Conservation (phyloP, 2,113 vertebrate genomes). For the Carettochelys insculpta region DNA sequence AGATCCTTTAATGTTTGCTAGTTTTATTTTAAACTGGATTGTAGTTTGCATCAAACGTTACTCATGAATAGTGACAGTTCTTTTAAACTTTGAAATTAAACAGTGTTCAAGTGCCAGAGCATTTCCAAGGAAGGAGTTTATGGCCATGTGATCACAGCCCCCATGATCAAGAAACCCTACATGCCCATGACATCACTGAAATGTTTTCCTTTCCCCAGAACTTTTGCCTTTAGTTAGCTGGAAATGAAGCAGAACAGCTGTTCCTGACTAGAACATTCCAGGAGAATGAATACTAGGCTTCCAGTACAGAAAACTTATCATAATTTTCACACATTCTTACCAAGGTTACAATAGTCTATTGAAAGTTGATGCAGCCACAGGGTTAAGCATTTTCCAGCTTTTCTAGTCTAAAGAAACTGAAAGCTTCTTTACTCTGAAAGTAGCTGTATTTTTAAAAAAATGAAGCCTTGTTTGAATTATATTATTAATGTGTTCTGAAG, state of each 20-base stretch:
- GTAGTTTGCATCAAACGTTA: background rate
- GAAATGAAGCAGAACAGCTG: constrained; percentile 2
- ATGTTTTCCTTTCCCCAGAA: constrained; percentile 41
- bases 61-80: background rate
- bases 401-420: background rate
- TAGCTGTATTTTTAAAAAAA: background rate
- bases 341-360: background rate
- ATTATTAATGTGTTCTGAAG: background rate
- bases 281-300: background rate
- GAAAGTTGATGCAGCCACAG: background rate
- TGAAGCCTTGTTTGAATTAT: background rate
- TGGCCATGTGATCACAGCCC: constrained; percentile 1
- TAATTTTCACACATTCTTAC: constrained; percentile 17
- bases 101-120: fast-evolving
- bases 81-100: constrained; percentile 13
- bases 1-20: background rate
- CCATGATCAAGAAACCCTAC: constrained; percentile 37
- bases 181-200: background rate
- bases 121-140: constrained; percentile 35
- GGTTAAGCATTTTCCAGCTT: background rate
- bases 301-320: background rate
- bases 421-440: constrained; percentile 10
- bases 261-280: constrained; percentile 14
- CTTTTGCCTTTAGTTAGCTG: constrained; percentile 9
- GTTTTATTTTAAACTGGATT: too few species aligned